Evolutionary conservation across 2,888 invertebrate genomes (phyloP).

Genomic region (Xylota segnis): DNA sequence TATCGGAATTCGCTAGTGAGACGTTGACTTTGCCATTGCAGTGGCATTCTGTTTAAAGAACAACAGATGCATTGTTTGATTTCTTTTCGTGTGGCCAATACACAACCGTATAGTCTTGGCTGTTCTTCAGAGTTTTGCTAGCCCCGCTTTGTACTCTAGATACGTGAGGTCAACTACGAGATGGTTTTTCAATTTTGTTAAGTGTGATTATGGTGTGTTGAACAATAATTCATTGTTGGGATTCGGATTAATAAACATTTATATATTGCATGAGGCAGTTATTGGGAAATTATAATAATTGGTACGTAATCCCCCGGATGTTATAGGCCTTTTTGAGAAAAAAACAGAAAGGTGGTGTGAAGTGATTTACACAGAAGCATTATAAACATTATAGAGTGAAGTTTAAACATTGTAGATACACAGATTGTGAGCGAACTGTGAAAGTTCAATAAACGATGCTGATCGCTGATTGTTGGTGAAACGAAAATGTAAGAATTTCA

Average conservation of each 20-base stretch:
- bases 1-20: slow-evolving; percentile 54
- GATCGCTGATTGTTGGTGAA: neutral
- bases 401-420: slow-evolving; percentile 2
- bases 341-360: slow-evolving; percentile 1
- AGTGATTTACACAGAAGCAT: neutral
- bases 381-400: neutral
- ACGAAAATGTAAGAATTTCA: slow-evolving; percentile 1
- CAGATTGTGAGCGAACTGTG: slow-evolving; percentile 8
- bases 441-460: neutral
- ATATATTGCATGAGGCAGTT: slow-evolving; percentile 19
- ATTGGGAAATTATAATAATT: slow-evolving; percentile 20
- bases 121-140: slow-evolving; percentile 53
- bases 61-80: slow-evolving; percentile 68
- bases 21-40: slow-evolving; percentile 63
- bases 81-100: slow-evolving; percentile 9
- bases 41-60: slow-evolving; percentile 64
- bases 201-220: slow-evolving; percentile 26
- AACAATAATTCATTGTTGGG: slow-evolving; percentile 24
- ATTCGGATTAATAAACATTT: slow-evolving; percentile 49
- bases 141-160: neutral
- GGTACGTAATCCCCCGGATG: slow-evolving; percentile 38
- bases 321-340: neutral
- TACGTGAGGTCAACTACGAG: slow-evolving; percentile 59
- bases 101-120: neutral
- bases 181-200: slow-evolving; percentile 7